Conservation (phyloP, 2,797 vertebrate species). For the Astyanax mexicanus region DNA sequence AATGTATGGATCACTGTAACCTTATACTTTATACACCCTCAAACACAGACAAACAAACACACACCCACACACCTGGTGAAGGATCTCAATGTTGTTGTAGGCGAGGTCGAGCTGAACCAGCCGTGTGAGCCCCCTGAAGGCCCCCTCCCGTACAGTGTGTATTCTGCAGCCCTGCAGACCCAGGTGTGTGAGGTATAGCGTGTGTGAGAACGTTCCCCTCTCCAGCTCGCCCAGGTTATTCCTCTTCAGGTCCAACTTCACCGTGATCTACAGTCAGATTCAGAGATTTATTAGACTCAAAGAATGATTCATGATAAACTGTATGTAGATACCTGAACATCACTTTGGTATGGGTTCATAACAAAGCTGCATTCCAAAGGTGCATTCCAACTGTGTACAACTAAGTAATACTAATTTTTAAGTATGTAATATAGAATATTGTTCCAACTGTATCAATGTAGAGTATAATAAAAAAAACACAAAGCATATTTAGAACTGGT, state of each 20-base stretch:
- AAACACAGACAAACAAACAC: too few relatives aligned
- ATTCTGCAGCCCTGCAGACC: constrained; percentile 85
- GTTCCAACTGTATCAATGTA: too few relatives aligned
- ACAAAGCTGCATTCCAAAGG: too few relatives aligned
- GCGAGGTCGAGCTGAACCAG: constrained; percentile 87
- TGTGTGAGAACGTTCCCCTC: constrained; percentile 75
- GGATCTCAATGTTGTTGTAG: constrained; percentile 81
- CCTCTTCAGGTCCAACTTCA: constrained; percentile 84
- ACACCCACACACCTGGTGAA: constrained; percentile 81
- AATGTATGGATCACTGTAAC: not conserved
- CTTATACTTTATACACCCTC: too few relatives aligned
- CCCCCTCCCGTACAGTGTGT: constrained; percentile 83
- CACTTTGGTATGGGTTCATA: too few relatives aligned
- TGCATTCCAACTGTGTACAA: too few relatives aligned
- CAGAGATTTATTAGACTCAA: not conserved
- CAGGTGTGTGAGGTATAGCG: constrained; percentile 86
- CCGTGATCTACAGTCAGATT: constrained; percentile 76
- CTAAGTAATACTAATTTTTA: too few relatives aligned
- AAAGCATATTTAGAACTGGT: too few relatives aligned
- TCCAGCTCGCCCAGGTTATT: constrained; percentile 80
- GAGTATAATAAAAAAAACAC: too few relatives aligned
- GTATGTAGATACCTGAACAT: not conserved
- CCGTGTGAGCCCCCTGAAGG: constrained; percentile 87
- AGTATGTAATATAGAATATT: too few relatives aligned
- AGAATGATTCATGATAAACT: too few relatives aligned